Conservation (phyloP, 2,113 vertebrate species). For the Syngnathus floridae region DNA sequence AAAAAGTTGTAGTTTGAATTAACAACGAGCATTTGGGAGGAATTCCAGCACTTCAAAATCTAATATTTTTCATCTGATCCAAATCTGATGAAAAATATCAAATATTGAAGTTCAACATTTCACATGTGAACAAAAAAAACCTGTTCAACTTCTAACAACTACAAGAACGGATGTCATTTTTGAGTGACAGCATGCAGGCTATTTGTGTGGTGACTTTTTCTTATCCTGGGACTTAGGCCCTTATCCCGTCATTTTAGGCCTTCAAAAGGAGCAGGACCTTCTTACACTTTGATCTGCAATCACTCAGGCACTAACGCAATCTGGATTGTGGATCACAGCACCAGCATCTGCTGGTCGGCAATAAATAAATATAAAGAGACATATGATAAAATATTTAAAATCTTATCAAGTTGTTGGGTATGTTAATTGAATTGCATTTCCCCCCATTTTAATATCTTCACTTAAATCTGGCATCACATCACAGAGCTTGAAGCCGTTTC, state of each 20-base stretch:
- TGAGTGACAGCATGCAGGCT: slow-evolving; percentile 46
- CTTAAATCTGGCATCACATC: slow-evolving; percentile 42
- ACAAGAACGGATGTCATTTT: slow-evolving; percentile 8
- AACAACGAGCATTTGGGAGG: no score
- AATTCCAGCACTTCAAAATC: no score
- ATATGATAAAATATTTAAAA: slow-evolving; percentile 29
- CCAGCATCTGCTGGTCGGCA: slow-evolving; percentile 36
- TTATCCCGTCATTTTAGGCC: slow-evolving; percentile 48
- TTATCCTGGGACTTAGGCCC: slow-evolving; percentile 53
- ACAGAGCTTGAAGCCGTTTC: slow-evolving; percentile 48
- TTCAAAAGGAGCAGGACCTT: slow-evolving; percentile 43
- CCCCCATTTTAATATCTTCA: slow-evolving; percentile 21
- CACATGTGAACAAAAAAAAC: slow-evolving; percentile 13
- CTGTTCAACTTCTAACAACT: slow-evolving; percentile 12
- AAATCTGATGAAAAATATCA: no score
- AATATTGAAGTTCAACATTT: background rate
- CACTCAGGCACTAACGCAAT: slow-evolving; percentile 43
- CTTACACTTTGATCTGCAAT: slow-evolving; percentile 54
- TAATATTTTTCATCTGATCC: no score
- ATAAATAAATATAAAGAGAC: slow-evolving; percentile 52
- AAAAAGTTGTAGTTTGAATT: no score
- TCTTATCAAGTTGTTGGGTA: slow-evolving; percentile 41
- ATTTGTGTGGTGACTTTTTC: slow-evolving; percentile 53
- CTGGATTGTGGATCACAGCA: slow-evolving; percentile 47
- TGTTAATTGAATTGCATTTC: slow-evolving; percentile 44